Percentiles rank a stretch among this genome's conserved stretches.
Conservation (phyloP, 2,113 vertebrate genomes). For the Sander lucioperca region DNA sequence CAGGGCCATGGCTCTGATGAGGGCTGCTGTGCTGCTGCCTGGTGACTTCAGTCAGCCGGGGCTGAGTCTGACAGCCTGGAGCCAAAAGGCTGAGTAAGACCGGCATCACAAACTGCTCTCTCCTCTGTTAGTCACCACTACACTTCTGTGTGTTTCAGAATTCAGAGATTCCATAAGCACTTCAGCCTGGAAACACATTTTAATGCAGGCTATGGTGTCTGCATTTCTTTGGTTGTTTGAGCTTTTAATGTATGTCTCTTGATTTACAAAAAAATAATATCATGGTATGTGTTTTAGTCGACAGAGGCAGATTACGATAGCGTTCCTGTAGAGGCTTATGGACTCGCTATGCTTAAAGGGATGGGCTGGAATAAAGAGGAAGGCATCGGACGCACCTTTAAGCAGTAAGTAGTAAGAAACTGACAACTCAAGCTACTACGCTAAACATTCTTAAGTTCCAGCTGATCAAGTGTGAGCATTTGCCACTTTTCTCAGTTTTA, state of each 20-base stretch:
- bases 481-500: neutral
- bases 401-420: constrained; percentile 87
- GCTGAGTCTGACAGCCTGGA: constrained; percentile 63
- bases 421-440: neutral
- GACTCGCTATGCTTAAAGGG: constrained; percentile 91
- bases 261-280: constrained; percentile 2
- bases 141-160: constrained; percentile 40
- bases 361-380: constrained; percentile 92
- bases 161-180: constrained; percentile 50
- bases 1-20: constrained; percentile 39
- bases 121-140: constrained; percentile 35
- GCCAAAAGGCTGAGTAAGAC: constrained; percentile 68
- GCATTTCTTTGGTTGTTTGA: constrained; percentile 2
- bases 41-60: constrained; percentile 50
- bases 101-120: constrained; percentile 47
- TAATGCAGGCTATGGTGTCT: constrained; percentile 9
- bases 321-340: constrained; percentile 90
- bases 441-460: neutral
- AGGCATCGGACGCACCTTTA: constrained; percentile 92
- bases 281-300: constrained; percentile 74
- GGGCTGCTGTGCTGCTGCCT: constrained; percentile 41
- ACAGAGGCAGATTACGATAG: constrained; percentile 90
- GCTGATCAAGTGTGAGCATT: neutral
- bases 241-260: neutral
- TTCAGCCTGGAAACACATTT: neutral